Base-by-base conservation (phyloP, 2,888 invertebrate genomes). In the Temnothorax rugatulus region DNA sequence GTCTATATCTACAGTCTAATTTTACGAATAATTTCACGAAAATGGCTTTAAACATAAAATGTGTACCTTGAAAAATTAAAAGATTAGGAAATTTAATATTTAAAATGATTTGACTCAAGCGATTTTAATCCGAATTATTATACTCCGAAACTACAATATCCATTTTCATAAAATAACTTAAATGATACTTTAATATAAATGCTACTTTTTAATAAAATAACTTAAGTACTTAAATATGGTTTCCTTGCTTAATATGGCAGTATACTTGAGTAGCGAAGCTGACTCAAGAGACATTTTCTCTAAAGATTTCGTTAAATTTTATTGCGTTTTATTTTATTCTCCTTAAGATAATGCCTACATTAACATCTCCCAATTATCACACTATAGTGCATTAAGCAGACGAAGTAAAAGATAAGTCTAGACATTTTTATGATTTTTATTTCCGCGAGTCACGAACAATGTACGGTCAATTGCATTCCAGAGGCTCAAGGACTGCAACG, bases 381-480 rank as follows among this genome's bases (percentile, higher is more conserved):
- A 64, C 11, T 8, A 5, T 21, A 64, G 68, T 64, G 41, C 25
- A 77, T n/a, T 50, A 41, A 21, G 63, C 8, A 57, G n/a, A 63
- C 54, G 18, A 64, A 59, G 54, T 3, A 52, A 57, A 75, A 71
- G 57, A 54, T 50, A 66, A 76, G 57, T 86, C 63, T 77, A 87
- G 87, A 90, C 88, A 89, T 90, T 89, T 81, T 86, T 71, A 75
- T 74, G 85, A 89, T 91, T 91, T 91, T 89, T 91, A 74, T 88
- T 86, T 73, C 34, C 25, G 21, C 76, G 83, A 89, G 86, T 88
- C 89, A 82, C 90, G 90, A 92, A 92, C 91, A 91, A 91, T 91
- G 90, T 86, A 82, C 76, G 87, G 86, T 87, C 88, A 88, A 87
- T 90, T 90, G 90, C 93, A 93, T 94, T 93, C 93, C 93, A 92